Evolutionary conservation across 2,797 vertebrate genomes (phyloP).

Genomic region (Chelonia mydas): DNA sequence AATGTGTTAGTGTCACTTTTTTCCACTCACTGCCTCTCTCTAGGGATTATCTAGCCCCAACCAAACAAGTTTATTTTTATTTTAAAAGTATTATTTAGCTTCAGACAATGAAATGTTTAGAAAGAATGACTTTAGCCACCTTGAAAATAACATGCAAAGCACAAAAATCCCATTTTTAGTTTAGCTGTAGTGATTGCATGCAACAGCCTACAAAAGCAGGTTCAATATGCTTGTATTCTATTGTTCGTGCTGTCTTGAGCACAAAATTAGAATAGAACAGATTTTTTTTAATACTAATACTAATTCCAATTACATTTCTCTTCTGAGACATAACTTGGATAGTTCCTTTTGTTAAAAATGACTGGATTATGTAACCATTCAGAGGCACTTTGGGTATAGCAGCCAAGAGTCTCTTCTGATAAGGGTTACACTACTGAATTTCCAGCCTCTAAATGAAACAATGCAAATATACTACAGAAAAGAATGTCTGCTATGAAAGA

Average conservation of each 20-base stretch:
- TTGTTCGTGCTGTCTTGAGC: constrained; percentile 17
- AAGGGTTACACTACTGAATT: neutral
- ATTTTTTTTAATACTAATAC: constrained; percentile 29
- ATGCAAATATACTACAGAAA: neutral
- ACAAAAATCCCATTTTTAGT: constrained; percentile 5
- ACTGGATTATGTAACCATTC: neutral
- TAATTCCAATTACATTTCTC: constrained; percentile 31
- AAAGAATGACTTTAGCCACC: constrained; percentile 18
- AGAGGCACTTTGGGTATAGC: neutral
- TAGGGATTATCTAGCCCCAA: neutral
- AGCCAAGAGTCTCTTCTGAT: neutral
- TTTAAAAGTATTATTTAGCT: constrained; percentile 20
- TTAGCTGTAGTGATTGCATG: neutral
- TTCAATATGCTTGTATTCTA: constrained; percentile 21
- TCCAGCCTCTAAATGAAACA: neutral
- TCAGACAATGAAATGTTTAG: constrained; percentile 34
- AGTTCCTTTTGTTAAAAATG: constrained; percentile 16
- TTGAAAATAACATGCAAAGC: constrained; percentile 11
- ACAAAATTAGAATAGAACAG: constrained; percentile 26
- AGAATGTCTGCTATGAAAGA: neutral
- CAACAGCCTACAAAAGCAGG: constrained; percentile 19
- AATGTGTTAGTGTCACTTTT: constrained; percentile 36
- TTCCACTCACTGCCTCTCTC: neutral
- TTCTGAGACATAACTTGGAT: constrained; percentile 8
- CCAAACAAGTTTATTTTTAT: constrained; percentile 7